phyloP scores from a whole-genome alignment of 2,888 invertebrate genomes.

The Keiferia lycopersicella region DNA sequence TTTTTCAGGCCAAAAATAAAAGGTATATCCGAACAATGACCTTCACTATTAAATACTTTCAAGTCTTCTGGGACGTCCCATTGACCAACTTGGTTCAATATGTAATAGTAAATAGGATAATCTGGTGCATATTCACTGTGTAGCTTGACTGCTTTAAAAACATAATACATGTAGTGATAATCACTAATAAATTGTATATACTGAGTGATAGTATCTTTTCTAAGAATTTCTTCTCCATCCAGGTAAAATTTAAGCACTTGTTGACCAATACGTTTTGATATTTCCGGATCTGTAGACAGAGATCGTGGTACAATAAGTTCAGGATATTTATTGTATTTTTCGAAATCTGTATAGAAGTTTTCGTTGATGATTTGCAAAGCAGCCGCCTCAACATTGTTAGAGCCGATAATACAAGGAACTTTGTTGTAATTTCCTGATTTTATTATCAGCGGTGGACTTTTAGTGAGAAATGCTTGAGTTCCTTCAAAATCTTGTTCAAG shows the following conservation, averaged over 20 bases:
- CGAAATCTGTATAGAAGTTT: conserved; percentile 58
- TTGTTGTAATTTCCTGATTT: conserved; percentile 69
- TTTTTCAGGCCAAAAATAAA: conserved; percentile 62
- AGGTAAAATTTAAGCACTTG: conserved; percentile 66
- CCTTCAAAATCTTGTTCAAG: conserved; percentile 72
- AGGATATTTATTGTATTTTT: conserved; percentile 60
- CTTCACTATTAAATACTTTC: conserved; percentile 57
- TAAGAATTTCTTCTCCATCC: conserved; percentile 55
- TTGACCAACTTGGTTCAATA: conserved; percentile 63
- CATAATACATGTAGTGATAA: conserved; percentile 67
- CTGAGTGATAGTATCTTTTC: conserved; percentile 59
- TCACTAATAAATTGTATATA: conserved; percentile 68
- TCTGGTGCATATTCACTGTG: conserved; percentile 59
- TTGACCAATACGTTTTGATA: conserved; percentile 56
- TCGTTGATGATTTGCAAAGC: conserved; percentile 51
- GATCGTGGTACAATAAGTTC: conserved; percentile 60
- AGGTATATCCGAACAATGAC: conserved; percentile 64
- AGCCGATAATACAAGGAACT: conserved; percentile 72
- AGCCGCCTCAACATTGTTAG: conserved; percentile 63
- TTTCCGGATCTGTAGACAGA: conserved; percentile 49
- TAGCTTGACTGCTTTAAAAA: conserved; percentile 64
- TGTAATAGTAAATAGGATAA: conserved; percentile 65
- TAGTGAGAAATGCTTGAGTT: conserved; percentile 65
- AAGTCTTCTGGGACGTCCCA: conserved; percentile 58
- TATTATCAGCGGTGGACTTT: conserved; percentile 60